Base-by-base conservation (phyloP, 2,113 vertebrate genomes). In the Leucosticte australis region DNA sequence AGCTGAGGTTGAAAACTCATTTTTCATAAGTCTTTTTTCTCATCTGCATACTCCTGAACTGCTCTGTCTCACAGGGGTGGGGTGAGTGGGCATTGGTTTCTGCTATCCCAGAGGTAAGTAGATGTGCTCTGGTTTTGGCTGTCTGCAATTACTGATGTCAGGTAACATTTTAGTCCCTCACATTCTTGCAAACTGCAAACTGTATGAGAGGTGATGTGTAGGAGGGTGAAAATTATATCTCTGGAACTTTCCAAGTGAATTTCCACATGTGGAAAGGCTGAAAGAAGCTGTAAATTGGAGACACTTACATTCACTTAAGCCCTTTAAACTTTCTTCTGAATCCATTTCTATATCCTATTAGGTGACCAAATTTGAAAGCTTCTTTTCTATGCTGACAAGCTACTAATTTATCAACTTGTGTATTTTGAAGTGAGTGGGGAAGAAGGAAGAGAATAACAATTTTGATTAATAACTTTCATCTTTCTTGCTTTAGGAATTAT, bases 401-500 rank as follows among this genome's bases (percentile, higher is more conserved):
- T 94, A 80, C 86, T 92, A 80, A 92, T 96, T 97, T 96, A 97
- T 90, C 76, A 95, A 55, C 37, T 65, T 82, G 76, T 92, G 44
- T 65, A 90, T 89, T 95, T 74, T 93, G 44, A 67, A 83, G 60
- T 65, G 55, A 56, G 30, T 81, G 39, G 49, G 39, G 69, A 88
- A 90, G 67, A 91, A 97, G 88, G 83, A 96, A 94, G 80, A 94
- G 26, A 78, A 55, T 95, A 93, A 95, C 77, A 94, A 59, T 81
- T 86, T 85, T 96, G 92, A 92, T 96, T 87, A 96, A 80, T 94
- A 90, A 92, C 70, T 94, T 92, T 91, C 42, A 92, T 94, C 71
- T 88, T 94, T 82, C 83, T 97, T 89, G 42, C 86, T 96, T 96
- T 84, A 90, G 87, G 96, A 97, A 95, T 95, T 94, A 95, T 91